Base-by-base conservation (phyloP, 92 coral and sea anemone species). In the Chrysogorgia sp. region DNA sequence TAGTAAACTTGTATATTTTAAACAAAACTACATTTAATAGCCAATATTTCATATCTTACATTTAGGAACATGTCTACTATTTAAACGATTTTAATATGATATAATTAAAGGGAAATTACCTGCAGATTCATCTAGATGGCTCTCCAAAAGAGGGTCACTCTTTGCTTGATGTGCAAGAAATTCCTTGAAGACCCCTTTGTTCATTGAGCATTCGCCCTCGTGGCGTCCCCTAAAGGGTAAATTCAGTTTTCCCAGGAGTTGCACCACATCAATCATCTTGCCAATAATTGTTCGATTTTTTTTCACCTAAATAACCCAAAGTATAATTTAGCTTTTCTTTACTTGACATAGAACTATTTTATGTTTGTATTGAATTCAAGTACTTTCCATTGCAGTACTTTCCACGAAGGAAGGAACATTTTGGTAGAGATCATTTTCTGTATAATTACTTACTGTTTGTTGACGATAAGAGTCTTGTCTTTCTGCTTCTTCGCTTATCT, bases 221-320 rank as follows among this genome's bases (percentile, higher is more conserved):
- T 8, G 74, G 41, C 24, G 74, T 30, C 53, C 74, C 41, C 74
- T 67, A 55, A 67, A 67, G 1, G 74, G 74, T 28, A 67, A 67
- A 28, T 67, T 67, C 28, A 67, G 74, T 28, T 67, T 67, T 17
- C 74, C 74, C 1, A 67, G 10, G 19, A 13, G 10, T 67, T 19
- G 74, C 26, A 67, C 74, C 19, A 67, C 57, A 21, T 34, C 56
- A 35, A 67, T 12, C 41, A 67, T 67, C 26, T 67, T 67, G 55
- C 74, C 57, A 67, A 67, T 67, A 13, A 67, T 23, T 35, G 25
- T 67, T 34, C 74, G 12, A 67, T 67, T 67, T 40, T 48, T 67
- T 67, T 34, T 67, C 26, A 67, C 74, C 74, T 34, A 20, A 67
- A 37, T n/a, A n/a, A n/a, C n/a, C n/a, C n/a, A n/a, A n/a, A n/a